phyloP scores from a whole-genome alignment of 1,140 invertebrate species.

The Andrena cerasifolii region DNA sequence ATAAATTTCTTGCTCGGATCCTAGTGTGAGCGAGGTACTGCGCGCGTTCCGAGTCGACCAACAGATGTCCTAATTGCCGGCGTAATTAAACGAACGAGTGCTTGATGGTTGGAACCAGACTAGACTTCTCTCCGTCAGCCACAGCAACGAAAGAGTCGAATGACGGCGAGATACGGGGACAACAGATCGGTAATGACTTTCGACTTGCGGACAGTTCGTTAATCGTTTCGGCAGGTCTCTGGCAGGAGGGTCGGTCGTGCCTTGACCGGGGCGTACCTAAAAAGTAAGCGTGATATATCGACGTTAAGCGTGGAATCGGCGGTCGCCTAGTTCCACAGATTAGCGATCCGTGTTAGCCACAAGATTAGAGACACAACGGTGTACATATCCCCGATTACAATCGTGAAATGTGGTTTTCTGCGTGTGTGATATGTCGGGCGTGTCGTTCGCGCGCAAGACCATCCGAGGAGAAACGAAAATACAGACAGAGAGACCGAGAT shows the following conservation, averaged over 20 bases:
- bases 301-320: conserved; percentile 58
- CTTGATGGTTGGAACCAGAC: no score
- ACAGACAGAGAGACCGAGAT: neutral
- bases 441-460: conserved; percentile 40
- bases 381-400: conserved; percentile 55
- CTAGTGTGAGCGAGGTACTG: neutral
- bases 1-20: conserved; percentile 48
- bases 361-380: conserved; percentile 49
- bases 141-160: conserved; percentile 16
- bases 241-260: conserved; percentile 27
- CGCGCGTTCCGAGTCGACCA: neutral
- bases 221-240: conserved; percentile 30
- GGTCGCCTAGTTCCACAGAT: conserved; percentile 57
- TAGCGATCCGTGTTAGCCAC: conserved; percentile 68
- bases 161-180: neutral
- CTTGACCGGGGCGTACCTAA: conserved; percentile 48
- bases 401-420: conserved; percentile 41
- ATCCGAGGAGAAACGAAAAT: conserved; percentile 65
- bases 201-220: conserved; percentile 51
- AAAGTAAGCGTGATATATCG: conserved; percentile 60
- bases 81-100: no score
- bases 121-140: no score
- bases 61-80: neutral
- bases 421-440: conserved; percentile 50
- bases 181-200: conserved; percentile 56